Base-by-base conservation (phyloP, 2,888 invertebrate genomes). In the Drosophila villosipedis region DNA sequence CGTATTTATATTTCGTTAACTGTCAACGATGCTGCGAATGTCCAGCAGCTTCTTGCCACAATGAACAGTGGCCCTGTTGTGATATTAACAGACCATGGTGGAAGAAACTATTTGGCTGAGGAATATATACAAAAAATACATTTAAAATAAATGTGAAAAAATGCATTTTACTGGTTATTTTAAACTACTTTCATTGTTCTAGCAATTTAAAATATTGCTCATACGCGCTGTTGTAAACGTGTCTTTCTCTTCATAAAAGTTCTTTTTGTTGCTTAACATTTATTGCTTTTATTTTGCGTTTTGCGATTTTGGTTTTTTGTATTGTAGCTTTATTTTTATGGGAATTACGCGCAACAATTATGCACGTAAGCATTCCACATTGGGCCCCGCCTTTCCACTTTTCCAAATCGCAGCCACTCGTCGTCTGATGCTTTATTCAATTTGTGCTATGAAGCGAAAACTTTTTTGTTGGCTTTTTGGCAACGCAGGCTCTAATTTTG, bases 401-500 rank as follows among this genome's bases (percentile, higher is more conserved):
- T 61, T 69, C 39, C 54, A 63, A 78, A 74, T 69, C 59, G 43
- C 78, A 72, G 47, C 68, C 30, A 54, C 35, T 73, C 82, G 78
- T 78, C 82, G 73, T 80, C 82, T 74, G 80, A 84, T 87, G 85
- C 82, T 85, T 87, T 89, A 85, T 89, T 85, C 89, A 85, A 87
- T 85, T 89, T 89, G 87, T 87, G 78, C 89, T 67, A 80, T 87
- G 89, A 87, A 89, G 89, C 85, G 89, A 72, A 59, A 80, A 89
- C 84, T 76, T 87, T 84, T 89, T 82, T 89, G 84, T 86, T 84
- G 78, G 84, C 80, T 55, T 68, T 50, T 60, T 76, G 73, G 62
- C 74, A 53, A 49, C 43, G 41, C 37, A 54, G 35, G 50, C 49
- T 63, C 37, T 31, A 35, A 59, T 63, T 58, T 35, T 54, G 49